Percentiles rank a stretch among this genome's conserved stretches.
Evolutionary conservation across 2,888 invertebrate species (phyloP).

Genomic region (Drosophila dives): DNA sequence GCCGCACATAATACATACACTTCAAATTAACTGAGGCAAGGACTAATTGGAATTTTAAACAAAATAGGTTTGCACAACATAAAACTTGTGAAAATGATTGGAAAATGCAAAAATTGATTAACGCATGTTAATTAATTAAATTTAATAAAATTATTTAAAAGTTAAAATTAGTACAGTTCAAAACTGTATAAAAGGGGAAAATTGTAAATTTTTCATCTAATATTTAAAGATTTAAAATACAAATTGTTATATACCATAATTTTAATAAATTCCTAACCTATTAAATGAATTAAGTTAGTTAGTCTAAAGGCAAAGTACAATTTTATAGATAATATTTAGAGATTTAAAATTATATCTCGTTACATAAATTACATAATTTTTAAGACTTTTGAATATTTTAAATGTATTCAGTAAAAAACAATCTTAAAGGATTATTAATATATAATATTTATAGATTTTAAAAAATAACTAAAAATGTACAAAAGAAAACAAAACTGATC

Average conservation of each 20-base stretch:
- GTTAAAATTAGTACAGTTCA: neutral
- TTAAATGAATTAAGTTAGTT: no score
- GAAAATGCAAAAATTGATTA: neutral
- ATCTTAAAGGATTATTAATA: neutral
- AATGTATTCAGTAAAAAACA: neutral
- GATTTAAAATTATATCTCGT: neutral
- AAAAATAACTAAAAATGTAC: neutral
- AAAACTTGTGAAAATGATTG: neutral
- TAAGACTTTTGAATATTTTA: neutral
- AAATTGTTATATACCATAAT: no score
- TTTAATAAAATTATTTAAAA: neutral
- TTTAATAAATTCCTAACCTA: no score
- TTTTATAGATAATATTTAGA: neutral
- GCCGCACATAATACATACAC: slow-evolving; percentile 26
- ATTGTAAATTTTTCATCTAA: neutral
- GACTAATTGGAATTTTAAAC: neutral
- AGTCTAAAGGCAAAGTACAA: neutral
- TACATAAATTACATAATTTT: neutral
- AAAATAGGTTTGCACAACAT: neutral
- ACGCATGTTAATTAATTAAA: neutral
- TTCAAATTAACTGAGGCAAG: neutral
- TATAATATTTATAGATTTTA: neutral
- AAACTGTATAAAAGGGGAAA: neutral
- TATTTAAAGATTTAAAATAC: neutral
- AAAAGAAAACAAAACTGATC: neutral